Evolutionary conservation across 2,113 vertebrate species (phyloP).

Genomic region (Plecotus auritus): DNA sequence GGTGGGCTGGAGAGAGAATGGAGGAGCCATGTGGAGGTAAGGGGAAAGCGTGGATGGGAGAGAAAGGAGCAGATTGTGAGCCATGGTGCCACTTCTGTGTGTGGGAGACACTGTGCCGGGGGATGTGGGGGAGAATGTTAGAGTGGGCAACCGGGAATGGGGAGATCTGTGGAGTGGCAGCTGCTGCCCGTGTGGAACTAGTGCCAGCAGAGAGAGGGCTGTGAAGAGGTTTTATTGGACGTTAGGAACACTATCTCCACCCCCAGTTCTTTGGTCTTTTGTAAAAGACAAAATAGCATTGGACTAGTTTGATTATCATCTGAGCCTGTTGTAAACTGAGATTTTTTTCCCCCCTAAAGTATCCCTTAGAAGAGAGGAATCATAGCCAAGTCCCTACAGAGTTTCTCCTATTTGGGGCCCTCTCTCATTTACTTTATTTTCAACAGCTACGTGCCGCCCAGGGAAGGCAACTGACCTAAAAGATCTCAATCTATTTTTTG

Average conservation of each 20-base stretch:
- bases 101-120: background rate
- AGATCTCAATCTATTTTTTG: background rate
- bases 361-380: background rate
- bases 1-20: background rate
- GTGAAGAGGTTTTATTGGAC: background rate
- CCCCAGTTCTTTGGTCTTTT: background rate
- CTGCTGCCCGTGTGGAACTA: background rate
- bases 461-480: background rate
- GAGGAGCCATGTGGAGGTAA: background rate
- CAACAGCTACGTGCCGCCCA: background rate
- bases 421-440: background rate
- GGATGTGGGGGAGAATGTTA: background rate
- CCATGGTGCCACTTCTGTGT: background rate
- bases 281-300: background rate
- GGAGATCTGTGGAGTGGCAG: background rate
- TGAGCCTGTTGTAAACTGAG: background rate
- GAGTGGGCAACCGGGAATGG: background rate
- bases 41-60: background rate
- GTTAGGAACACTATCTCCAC: background rate
- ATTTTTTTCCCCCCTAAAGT: background rate
- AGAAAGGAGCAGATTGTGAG: constrained; percentile 11
- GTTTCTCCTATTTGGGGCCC: background rate
- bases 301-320: background rate
- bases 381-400: background rate
- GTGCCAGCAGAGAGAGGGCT: background rate